Conservation (phyloP, 2,113 vertebrate genomes). For the Apteryx mantelli region DNA sequence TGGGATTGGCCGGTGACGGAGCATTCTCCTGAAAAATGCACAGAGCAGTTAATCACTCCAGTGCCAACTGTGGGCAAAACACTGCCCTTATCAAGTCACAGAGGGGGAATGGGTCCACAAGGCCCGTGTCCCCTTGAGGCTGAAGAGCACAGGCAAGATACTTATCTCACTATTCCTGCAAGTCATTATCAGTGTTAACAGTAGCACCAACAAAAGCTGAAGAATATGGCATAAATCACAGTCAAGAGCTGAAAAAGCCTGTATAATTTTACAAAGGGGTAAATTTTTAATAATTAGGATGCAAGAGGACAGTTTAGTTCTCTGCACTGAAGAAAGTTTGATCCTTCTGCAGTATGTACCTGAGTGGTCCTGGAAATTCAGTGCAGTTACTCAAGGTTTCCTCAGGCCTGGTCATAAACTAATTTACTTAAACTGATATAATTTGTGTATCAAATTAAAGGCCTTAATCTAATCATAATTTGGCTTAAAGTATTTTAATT, state of each 20-base stretch:
- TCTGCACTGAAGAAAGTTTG: not conserved
- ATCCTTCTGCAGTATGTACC: not conserved
- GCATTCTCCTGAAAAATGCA: conserved; percentile 85
- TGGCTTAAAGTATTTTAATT: not conserved
- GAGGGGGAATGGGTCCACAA: not conserved
- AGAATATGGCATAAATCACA: not conserved
- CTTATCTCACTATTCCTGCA: not conserved
- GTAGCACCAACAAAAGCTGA: not conserved
- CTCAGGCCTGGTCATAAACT: not conserved
- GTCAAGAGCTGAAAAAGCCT: not conserved
- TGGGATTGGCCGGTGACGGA: conserved; percentile 94
- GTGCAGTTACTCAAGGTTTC: not conserved
- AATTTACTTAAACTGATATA: too few species aligned
- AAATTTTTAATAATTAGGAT: not conserved
- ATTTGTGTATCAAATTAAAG: not conserved
- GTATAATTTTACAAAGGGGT: not conserved
- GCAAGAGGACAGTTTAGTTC: not conserved
- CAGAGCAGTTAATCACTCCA: not conserved
- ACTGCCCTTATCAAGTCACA: not conserved
- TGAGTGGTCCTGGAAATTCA: not conserved
- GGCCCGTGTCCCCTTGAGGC: not conserved
- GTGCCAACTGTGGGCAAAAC: accelerated
- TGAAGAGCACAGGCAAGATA: not conserved
- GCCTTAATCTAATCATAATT: not conserved
- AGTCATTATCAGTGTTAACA: not conserved